phyloP scores from a whole-genome alignment of 1,140 invertebrate genomes.

The Halesus radiatus region DNA sequence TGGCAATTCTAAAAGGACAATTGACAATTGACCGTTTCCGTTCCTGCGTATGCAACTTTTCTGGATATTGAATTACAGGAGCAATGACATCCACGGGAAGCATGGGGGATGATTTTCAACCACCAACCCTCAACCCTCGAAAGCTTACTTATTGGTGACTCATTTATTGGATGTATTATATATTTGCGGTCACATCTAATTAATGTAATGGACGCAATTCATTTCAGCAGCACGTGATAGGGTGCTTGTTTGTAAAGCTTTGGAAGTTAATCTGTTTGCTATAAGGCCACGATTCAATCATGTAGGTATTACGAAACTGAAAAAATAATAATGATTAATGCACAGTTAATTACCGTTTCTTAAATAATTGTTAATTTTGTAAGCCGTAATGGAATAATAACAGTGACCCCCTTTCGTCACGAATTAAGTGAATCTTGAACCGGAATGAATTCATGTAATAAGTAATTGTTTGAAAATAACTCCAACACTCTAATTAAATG shows the following conservation, averaged over 20 bases:
- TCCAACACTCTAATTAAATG: too few relatives aligned
- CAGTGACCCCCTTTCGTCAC: too few relatives aligned
- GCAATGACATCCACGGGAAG: background rate
- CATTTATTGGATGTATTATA: constrained; percentile 17
- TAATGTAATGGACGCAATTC: constrained; percentile 20
- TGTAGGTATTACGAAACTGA: too few relatives aligned
- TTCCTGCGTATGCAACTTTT: constrained; percentile 15
- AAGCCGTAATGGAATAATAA: too few relatives aligned
- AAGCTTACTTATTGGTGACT: constrained; percentile 4
- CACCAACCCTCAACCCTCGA: background rate
- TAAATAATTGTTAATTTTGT: too few relatives aligned
- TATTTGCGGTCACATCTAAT: constrained; percentile 19
- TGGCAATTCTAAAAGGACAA: constrained; percentile 18
- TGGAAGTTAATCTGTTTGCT: constrained; percentile 1
- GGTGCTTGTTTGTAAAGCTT: background rate
- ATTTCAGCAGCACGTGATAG: background rate
- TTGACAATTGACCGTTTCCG: constrained; percentile 32
- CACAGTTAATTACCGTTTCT: too few relatives aligned
- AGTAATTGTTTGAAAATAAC: too few relatives aligned
- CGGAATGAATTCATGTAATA: too few relatives aligned
- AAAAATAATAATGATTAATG: too few relatives aligned
- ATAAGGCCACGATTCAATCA: background rate
- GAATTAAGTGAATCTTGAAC: too few relatives aligned
- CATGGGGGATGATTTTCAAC: background rate
- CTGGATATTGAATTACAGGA: constrained; percentile 32